Evolutionary conservation across 1,140 invertebrate genomes (phyloP), one percentile per base, ranked within the genome.

Genomic region (Hydropsyche tenuis): DNA sequence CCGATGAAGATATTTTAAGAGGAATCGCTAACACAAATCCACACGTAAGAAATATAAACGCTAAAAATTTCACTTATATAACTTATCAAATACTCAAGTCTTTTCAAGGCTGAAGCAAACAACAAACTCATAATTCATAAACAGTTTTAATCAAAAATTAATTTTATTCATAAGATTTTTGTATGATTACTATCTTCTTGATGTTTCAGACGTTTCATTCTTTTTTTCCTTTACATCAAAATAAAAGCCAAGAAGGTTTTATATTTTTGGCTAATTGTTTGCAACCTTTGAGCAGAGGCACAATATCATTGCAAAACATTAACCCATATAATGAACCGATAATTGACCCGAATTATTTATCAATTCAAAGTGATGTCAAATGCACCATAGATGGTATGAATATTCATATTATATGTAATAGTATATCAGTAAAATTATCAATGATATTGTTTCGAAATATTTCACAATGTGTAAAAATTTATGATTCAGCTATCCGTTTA

Each of bases 341-440:
- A 5, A 91, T 96, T 16, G 88, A 95, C 82, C 93, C 93, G 0
- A 89, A 90, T 51, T 94, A 93, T 79, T 81, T 94, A n/a, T 81
- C 86, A 12, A 78, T 87, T 1, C 74, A 81, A 0, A 81, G 84
- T 12, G 91, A 93, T 79, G 80, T 93, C 3, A 74, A 79, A 6
- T 92, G 91, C 78, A 89, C 88, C 69, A 85, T 89, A 14, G 82
- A 83, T 80, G 89, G 89, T 90, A 79, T n/a, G n/a, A n/a, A n/a
- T n/a, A n/a, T n/a, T n/a, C n/a, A n/a, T n/a, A 11, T 53, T 53
- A 45, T 45, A 45, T 45, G 14, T 6, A 53, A 7, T 53, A 18
- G 20, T 9, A 11, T 53, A 53, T 53, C 16, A 9, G 20, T 9
- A 27, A 27, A 16, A 27, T 63, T 23, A 25, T 25, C 9, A 23